Evolutionary conservation across 2,113 vertebrate species (phyloP).

Genomic region (Tauraco erythrolophus): DNA sequence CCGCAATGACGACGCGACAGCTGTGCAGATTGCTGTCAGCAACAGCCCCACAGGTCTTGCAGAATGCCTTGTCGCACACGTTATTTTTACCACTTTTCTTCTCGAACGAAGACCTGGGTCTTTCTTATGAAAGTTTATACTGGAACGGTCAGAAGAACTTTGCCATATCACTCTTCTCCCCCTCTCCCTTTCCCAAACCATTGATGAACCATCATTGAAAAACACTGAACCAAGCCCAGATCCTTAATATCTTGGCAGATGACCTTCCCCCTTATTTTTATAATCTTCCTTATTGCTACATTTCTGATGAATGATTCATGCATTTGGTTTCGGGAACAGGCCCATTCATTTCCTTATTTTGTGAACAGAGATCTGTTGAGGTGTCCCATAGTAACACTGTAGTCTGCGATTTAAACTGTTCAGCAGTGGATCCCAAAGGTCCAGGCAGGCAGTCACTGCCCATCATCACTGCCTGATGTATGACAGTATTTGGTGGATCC

Average conservation of each 20-base stretch:
- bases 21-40: not conserved
- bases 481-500: not conserved
- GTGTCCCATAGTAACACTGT: not conserved
- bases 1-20: rapidly evolving
- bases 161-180: not conserved
- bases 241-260: not conserved
- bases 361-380: not conserved
- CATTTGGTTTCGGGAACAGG: not conserved
- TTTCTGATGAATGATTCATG: not conserved
- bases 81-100: not conserved
- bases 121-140: not conserved
- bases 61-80: not conserved
- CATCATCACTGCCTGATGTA: rapidly evolving
- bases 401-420: not conserved
- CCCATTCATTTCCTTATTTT: not conserved
- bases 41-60: not conserved
- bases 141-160: not conserved
- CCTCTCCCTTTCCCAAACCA: not conserved
- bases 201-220: not conserved
- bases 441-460: not conserved
- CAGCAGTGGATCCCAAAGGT: not conserved
- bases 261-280: not conserved
- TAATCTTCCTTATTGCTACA: not conserved
- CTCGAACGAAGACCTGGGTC: not conserved
- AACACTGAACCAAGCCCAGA: not conserved